A percentile compares a stretch with the other conserved stretches of the same genome.
Evolutionary conservation across 2,113 vertebrate genomes (phyloP).

Genomic region (Xiphophorus couchianus): DNA sequence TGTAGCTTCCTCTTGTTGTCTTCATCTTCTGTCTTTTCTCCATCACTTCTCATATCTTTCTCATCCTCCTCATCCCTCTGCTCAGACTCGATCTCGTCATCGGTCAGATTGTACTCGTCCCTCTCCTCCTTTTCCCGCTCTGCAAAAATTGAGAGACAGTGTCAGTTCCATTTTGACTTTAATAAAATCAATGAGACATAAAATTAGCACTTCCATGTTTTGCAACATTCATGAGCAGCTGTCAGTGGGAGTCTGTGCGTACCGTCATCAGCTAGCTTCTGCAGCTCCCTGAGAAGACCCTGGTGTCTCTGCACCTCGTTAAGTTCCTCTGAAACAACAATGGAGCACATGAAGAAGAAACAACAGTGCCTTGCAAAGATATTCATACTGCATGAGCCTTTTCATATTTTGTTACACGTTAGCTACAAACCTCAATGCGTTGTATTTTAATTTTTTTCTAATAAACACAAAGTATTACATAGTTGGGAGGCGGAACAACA

Average conservation of each 20-base stretch:
- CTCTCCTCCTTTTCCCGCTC: slow-evolving; percentile 64
- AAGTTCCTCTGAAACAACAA: slow-evolving; percentile 71
- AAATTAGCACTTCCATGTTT: neutral
- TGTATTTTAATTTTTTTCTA: neutral
- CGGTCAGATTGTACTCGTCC: slow-evolving; percentile 47
- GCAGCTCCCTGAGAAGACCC: slow-evolving; percentile 81
- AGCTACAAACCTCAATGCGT: neutral
- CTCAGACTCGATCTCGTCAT: slow-evolving; percentile 56
- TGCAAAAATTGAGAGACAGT: slow-evolving; percentile 50
- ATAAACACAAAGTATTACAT: neutral
- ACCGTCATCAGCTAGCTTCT: slow-evolving; percentile 81
- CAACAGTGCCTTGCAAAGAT: neutral
- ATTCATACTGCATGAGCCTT: too few species aligned
- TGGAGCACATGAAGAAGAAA: slow-evolving; percentile 11
- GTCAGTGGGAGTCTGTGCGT: slow-evolving; percentile 2
- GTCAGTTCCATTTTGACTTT: neutral
- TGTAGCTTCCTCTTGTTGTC: slow-evolving; percentile 41
- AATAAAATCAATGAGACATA: neutral
- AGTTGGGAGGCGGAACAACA: too few species aligned
- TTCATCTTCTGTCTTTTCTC: slow-evolving; percentile 29
- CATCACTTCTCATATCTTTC: neutral
- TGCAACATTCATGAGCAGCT: neutral
- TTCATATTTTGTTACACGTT: neutral
- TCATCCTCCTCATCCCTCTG: slow-evolving; percentile 48
- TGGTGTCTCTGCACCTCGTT: slow-evolving; percentile 79